Percentiles rank a stretch among this genome's conserved stretches.
Evolutionary conservation across 2,888 invertebrate species (phyloP).

Genomic region (Oscheius myriophilus): DNA sequence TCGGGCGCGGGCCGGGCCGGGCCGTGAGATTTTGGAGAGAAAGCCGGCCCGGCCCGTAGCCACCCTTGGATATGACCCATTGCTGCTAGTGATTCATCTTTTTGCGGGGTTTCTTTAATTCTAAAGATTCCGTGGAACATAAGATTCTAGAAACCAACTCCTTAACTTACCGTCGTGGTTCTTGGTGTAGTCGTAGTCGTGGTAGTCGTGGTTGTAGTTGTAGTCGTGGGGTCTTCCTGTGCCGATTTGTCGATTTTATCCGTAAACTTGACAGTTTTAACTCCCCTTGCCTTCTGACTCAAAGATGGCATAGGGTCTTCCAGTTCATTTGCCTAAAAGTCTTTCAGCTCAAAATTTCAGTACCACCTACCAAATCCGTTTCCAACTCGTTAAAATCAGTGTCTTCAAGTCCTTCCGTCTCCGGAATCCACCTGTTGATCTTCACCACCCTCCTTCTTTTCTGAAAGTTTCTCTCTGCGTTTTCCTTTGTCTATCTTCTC

Average conservation of each 20-base stretch:
- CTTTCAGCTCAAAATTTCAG: too few species aligned
- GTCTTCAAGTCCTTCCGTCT: slow-evolving; percentile 55
- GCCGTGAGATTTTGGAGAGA: too few species aligned
- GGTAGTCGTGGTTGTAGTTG: slow-evolving; percentile 26
- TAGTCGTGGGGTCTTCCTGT: slow-evolving; percentile 33
- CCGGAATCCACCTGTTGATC: slow-evolving; percentile 46
- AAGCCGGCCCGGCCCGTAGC: too few species aligned
- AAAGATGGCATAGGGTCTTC: slow-evolving; percentile 13
- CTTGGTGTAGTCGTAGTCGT: slow-evolving; percentile 4
- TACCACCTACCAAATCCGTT: slow-evolving; percentile 26
- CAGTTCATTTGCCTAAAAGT: slow-evolving; percentile 18
- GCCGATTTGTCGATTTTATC: slow-evolving; percentile 41
- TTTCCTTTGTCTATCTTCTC: not conserved
- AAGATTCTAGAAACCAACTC: too few species aligned
- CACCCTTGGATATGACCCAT: too few species aligned
- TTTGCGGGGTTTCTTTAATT: too few species aligned
- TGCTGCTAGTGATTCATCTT: too few species aligned
- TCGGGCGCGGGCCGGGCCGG: too few species aligned
- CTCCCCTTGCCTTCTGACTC: slow-evolving; percentile 33
- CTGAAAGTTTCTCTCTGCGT: not conserved
- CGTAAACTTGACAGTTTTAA: slow-evolving; percentile 50
- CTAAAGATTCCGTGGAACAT: too few species aligned
- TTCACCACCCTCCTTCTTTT: not conserved
- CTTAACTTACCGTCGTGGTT: not conserved
- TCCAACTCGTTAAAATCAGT: slow-evolving; percentile 38